These are phyloP conservation scores for Rhogogaster chlorosoma DNA, from an alignment of 2,888 invertebrate genomes.

Conservation along the genomic window DNA sequence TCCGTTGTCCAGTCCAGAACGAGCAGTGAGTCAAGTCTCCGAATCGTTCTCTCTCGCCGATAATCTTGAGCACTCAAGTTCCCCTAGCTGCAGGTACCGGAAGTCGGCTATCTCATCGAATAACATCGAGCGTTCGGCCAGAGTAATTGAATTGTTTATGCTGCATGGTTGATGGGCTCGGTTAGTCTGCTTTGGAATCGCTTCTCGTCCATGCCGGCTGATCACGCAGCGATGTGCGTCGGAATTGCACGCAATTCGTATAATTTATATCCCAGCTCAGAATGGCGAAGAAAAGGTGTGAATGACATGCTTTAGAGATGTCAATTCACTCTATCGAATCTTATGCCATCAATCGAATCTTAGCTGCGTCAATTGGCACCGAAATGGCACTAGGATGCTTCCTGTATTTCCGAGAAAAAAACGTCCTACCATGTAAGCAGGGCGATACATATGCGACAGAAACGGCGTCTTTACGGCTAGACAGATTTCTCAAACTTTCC, in stretches of 20 bases:
- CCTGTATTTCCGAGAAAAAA: background rate
- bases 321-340: background rate
- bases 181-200: constrained; percentile 20
- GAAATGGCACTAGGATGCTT: background rate
- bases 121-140: background rate
- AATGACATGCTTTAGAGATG: background rate
- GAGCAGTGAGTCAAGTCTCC: background rate
- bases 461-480: constrained; percentile 7
- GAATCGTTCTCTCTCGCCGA: background rate
- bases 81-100: background rate
- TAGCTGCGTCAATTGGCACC: background rate
- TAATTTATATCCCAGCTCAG: background rate
- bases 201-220: background rate
- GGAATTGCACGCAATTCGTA: background rate
- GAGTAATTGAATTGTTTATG: constrained; percentile 33
- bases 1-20: background rate
- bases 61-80: constrained; percentile 2
- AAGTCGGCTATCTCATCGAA: constrained; percentile 22
- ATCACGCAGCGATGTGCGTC: constrained; percentile 36
- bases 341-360: background rate
- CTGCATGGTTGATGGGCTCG: constrained; percentile 15
- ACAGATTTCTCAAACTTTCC: constrained; percentile 42
- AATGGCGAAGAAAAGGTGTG: background rate
- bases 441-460: background rate
- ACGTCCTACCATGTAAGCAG: background rate